These are phyloP conservation scores for Eira barbara DNA, from an alignment of 2,113 vertebrate species.

Conservation along the genomic window DNA sequence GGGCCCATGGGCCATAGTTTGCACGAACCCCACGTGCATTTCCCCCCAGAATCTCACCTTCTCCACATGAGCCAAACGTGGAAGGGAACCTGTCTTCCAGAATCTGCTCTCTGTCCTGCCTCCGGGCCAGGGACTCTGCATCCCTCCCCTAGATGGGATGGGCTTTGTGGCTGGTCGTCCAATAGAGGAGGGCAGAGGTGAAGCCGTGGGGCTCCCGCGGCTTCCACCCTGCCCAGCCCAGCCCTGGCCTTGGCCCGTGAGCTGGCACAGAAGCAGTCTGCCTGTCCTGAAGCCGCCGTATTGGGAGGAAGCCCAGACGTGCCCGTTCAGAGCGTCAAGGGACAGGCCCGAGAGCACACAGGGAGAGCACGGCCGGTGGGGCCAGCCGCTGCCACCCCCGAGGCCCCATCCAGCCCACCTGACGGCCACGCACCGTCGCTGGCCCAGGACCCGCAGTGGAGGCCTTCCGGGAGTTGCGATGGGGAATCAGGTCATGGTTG, in stretches of 20 bases:
- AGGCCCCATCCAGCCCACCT: background rate
- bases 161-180: background rate
- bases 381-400: background rate
- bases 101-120: background rate
- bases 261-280: rapidly evolving
- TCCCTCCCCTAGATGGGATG: background rate
- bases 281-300: background rate
- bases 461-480: rapidly evolving
- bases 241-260: background rate
- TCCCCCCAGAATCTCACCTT: background rate
- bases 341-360: background rate
- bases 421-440: too few relatives aligned
- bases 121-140: background rate
- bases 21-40: background rate
- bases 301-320: background rate
- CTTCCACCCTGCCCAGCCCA: background rate
- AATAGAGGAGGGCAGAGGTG: background rate
- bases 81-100: too few relatives aligned
- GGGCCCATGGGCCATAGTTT: background rate
- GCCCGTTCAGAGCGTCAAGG: rapidly evolving
- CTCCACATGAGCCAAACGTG: background rate
- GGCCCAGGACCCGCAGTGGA: background rate
- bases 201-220: too few relatives aligned
- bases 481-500: background rate
- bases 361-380: rapidly evolving